Evolutionary conservation across 2,888 invertebrate genomes (phyloP), one percentile per base, ranked within the genome.

Genomic region (Synergus itoensis): DNA sequence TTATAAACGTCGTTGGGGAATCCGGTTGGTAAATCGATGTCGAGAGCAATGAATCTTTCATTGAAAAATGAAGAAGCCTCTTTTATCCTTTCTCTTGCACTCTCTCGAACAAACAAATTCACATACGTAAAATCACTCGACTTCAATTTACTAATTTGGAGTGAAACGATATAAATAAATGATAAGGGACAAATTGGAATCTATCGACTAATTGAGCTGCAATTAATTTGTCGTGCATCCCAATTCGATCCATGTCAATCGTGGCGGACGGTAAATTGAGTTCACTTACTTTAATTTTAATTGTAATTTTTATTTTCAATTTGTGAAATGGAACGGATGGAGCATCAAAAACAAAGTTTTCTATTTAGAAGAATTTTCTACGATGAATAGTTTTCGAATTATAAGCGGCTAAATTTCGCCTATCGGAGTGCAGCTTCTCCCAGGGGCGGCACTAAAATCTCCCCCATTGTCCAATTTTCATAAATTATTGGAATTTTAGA

Each of bases 31-130:
- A 67, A 67, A 67, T 67, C 67, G 67, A 67, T 67, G 21, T 67
- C 12, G 67, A 43, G 67, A 14, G 43, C 67, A 67, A 43, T 67
- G 67, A 67, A 67, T 67, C 67, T 67, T 67, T 67, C 21, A 67
- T 67, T 43, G 41, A 21, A 43, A 67, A 60, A 60, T 60, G 43
- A 67, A 40, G 41, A 43, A 67, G 41, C 41, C 65, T 65, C 40
- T 65, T 65, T 65, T 8, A 11, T 65, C 9, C 40, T n/a, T 65
- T 40, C 41, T 64, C 64, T 18, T 64, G 36, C 64, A 16, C n/a
- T 41, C 18, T 65, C n/a, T 28, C 16, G 16, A 16, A 41, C 11
- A 5, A 40, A n/a, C 11, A 40, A 41, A n/a, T 65, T 65, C 65
- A 62, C 16, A 7, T 14, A n/a, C 28, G 36, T 16, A 16, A 62